These are phyloP conservation scores for Peucedramus taeniatus DNA, from an alignment of 2,113 vertebrate species.

Conservation along the genomic window DNA sequence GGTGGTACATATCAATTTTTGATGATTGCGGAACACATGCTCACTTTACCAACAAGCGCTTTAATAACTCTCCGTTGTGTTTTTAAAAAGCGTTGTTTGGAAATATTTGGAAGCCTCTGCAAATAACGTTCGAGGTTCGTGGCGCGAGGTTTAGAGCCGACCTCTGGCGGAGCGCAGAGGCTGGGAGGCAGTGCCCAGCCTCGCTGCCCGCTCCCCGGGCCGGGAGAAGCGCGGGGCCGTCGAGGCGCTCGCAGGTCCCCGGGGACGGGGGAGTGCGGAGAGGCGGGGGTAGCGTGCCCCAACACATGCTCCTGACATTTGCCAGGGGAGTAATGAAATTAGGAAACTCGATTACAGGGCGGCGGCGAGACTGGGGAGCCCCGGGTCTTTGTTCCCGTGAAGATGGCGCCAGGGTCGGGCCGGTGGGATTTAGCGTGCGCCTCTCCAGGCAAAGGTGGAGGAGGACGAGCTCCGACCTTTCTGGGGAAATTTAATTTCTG, in stretches of 20 bases:
- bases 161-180: conserved; percentile 33
- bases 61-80: conserved; percentile 80
- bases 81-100: conserved; percentile 72
- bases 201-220: neutral
- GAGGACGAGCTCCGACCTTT: conserved; percentile 31
- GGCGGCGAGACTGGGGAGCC: neutral
- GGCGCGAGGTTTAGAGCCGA: neutral
- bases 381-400: conserved; percentile 54
- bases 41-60: conserved; percentile 76
- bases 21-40: conserved; percentile 80
- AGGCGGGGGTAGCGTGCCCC: neutral
- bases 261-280: neutral
- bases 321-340: conserved; percentile 69
- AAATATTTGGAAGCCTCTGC: conserved; percentile 72
- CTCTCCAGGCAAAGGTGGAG: conserved; percentile 39
- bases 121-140: conserved; percentile 57
- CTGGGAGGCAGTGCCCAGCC: neutral
- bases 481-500: conserved; percentile 43
- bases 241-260: neutral
- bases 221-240: neutral
- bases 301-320: conserved; percentile 69
- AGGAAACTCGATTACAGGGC: conserved; percentile 60
- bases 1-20: conserved; percentile 84
- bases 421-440: conserved; percentile 21
- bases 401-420: conserved; percentile 23